phyloP scores from a whole-genome alignment of 1,140 invertebrate genomes.

The Leptestheria dahalacensis region DNA sequence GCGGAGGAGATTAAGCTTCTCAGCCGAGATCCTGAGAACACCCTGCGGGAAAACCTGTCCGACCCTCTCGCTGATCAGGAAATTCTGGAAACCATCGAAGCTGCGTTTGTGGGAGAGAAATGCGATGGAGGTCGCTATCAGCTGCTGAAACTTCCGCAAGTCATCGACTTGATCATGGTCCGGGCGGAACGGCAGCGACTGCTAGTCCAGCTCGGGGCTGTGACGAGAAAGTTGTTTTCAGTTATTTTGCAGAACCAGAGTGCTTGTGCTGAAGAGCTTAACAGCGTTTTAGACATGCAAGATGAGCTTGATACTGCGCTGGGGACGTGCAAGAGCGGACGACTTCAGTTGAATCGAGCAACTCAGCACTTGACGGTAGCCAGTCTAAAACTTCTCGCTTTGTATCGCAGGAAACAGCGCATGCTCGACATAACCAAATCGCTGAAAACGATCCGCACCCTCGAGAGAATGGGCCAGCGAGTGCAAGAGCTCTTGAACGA shows the following conservation, averaged over 20 bases:
- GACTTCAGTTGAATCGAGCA: slow-evolving; percentile 60
- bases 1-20: slow-evolving; percentile 16
- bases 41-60: slow-evolving; percentile 18
- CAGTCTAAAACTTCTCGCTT: slow-evolving; percentile 20
- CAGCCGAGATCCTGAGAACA: slow-evolving; percentile 20
- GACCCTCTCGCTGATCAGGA: slow-evolving; percentile 52
- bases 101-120: slow-evolving; percentile 43
- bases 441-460: slow-evolving; percentile 20
- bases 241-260: slow-evolving; percentile 78
- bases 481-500: slow-evolving; percentile 62
- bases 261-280: slow-evolving; percentile 66
- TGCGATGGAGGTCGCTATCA: slow-evolving; percentile 53
- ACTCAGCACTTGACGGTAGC: slow-evolving; percentile 38
- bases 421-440: slow-evolving; percentile 20
- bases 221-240: slow-evolving; percentile 79
- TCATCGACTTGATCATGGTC: slow-evolving; percentile 47
- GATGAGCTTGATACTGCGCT: slow-evolving; percentile 52
- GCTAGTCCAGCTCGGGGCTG: slow-evolving; percentile 59
- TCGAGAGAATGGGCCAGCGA: slow-evolving; percentile 54
- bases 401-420: slow-evolving; percentile 20
- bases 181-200: slow-evolving; percentile 46
- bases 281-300: slow-evolving; percentile 56
- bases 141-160: slow-evolving; percentile 45
- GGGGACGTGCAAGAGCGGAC: slow-evolving; percentile 48
- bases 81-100: slow-evolving; percentile 51